Conservation (phyloP, 2,113 vertebrate genomes). For the Pygoscelis adeliae region DNA sequence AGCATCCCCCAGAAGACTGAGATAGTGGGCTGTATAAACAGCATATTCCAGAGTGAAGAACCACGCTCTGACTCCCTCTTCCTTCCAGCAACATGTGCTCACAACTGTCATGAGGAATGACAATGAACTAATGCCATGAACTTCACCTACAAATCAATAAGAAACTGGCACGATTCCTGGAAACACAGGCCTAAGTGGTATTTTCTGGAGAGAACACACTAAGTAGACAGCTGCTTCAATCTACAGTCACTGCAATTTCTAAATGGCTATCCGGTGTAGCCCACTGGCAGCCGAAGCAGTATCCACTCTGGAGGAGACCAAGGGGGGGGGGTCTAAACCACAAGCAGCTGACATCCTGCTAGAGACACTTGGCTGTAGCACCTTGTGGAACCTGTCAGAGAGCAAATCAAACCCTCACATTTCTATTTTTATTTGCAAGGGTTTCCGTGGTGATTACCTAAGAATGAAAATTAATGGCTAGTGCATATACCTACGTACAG, state of each 20-base stretch:
- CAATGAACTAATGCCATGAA: not conserved
- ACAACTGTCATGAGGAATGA: not conserved
- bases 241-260: not conserved
- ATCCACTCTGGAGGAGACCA: not conserved
- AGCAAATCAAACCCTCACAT: not conserved
- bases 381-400: not conserved
- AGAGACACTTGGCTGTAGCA: not conserved
- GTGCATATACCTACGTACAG: not conserved
- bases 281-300: not conserved
- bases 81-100: not conserved
- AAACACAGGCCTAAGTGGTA: not conserved
- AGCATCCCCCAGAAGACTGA: not conserved
- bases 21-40: not conserved
- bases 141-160: not conserved
- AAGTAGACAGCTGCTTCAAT: not conserved
- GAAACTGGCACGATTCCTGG: not conserved
- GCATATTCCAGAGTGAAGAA: not conserved
- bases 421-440: not conserved
- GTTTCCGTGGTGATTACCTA: not conserved
- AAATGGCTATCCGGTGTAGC: not conserved
- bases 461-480: not conserved
- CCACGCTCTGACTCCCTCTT: fast-evolving
- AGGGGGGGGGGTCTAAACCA: not conserved
- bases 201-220: not conserved
- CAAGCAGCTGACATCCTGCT: not conserved